These are phyloP conservation scores for Phalacrocorax carbo DNA, from an alignment of 2,113 vertebrate genomes.

Conservation along the genomic window DNA sequence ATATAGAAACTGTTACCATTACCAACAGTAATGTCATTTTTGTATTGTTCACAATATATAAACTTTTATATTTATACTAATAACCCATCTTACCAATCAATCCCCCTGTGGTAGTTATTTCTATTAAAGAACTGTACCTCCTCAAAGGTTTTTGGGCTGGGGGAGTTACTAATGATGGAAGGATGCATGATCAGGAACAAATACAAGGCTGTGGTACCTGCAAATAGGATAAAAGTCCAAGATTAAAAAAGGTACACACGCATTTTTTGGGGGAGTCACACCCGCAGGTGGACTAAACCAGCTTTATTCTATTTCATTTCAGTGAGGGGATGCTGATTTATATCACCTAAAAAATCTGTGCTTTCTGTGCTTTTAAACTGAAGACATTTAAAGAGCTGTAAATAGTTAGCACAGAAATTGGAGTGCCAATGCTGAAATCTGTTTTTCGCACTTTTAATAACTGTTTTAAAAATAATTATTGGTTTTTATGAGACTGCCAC, in stretches of 20 bases:
- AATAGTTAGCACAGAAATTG: not conserved
- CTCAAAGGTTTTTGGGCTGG: conserved; percentile 96
- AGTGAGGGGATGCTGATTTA: not conserved
- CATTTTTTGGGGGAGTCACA: not conserved
- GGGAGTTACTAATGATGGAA: conserved; percentile 97
- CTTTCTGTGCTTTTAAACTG: not conserved
- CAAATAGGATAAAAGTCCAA: conserved; percentile 65
- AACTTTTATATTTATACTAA: conserved; percentile 80
- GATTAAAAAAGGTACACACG: not conserved
- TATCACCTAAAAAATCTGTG: not conserved
- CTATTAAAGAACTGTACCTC: conserved; percentile 99
- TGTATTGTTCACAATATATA: conserved; percentile 67
- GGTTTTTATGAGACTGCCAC: not conserved
- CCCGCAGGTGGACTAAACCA: not conserved
- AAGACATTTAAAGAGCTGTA: not conserved
- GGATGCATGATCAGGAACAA: conserved; percentile 98
- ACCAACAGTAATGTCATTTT: conserved; percentile 59
- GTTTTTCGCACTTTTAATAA: not conserved
- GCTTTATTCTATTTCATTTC: not conserved
- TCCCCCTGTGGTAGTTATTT: conserved; percentile 99
- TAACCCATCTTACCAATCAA: conserved; percentile 93
- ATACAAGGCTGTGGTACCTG: conserved; percentile 97
- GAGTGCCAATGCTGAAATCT: not conserved
- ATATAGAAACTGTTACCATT: conserved; percentile 15
- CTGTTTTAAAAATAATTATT: not conserved